Evolutionary conservation across 1,140 invertebrate species (phyloP), one percentile per base, ranked within the genome.

Genomic region (Stegodyphus mimosarum): DNA sequence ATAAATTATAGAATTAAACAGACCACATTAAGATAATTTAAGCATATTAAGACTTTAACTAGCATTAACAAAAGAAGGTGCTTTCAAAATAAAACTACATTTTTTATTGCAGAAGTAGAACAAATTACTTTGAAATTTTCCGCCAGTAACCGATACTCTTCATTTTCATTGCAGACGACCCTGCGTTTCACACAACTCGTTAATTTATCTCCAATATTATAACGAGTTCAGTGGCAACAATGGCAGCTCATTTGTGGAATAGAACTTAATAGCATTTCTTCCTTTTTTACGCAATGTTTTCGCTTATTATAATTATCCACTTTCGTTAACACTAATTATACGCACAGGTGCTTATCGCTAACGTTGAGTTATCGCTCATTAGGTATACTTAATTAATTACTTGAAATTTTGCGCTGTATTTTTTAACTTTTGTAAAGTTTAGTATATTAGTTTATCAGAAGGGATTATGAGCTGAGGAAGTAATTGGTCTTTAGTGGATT

Each of bases 281-380:
- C 17, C 11, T 60, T 74, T 60, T 60, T 60, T 10, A 7, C 17
- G 51, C 5, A 17, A 5, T 11, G 10, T 50, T 74, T 48, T 53
- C 33, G 53, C 72, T 13, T 3, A 13, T 18, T 60, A 74, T 74
- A 33, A 74, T 74, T 74, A 74, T 60, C 52, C 18, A 60, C n/a
- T 60, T 74, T 60, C 18, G 7, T 74, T 74, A 74, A 48, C 33
- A 53, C 72, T 74, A 74, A 74, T 74, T 74, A 74, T 74, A 55
- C 18, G 7, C 72, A 53, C 72, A 74, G 72, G 51, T 60, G 72
- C 72, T 74, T 74, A 74, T 74, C 72, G 72, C 72, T 53, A 74
- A 33, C 33, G 72, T 11, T 53, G 52, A 74, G 9, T 33, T 74
- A 73, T 73, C 72, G n/a, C n/a, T 74, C 72, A 60, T 74, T 74